Evolutionary conservation across 2,888 invertebrate genomes (phyloP).

Genomic region (Calameuta filiformis): DNA sequence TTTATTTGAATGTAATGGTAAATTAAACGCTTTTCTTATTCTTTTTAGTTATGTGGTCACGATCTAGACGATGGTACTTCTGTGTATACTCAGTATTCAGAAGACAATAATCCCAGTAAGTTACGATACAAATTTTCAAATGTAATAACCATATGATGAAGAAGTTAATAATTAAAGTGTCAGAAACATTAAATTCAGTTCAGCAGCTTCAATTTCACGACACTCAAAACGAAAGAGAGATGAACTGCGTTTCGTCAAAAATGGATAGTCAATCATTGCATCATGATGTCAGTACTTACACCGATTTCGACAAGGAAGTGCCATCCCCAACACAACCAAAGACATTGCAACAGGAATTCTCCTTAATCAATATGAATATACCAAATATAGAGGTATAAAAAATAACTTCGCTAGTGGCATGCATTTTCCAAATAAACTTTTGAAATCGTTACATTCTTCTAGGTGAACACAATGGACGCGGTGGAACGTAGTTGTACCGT

Average conservation of each 20-base stretch:
- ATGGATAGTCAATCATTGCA: slow-evolving; percentile 44
- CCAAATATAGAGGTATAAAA: slow-evolving; percentile 73
- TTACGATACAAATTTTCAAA: slow-evolving; percentile 1
- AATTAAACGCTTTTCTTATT: slow-evolving; percentile 4
- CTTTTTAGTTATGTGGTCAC: slow-evolving; percentile 74
- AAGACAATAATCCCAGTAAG: slow-evolving; percentile 58
- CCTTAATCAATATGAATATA: slow-evolving; percentile 79
- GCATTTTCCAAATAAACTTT: not conserved
- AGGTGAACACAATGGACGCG: slow-evolving; percentile 70
- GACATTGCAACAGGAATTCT: slow-evolving; percentile 80
- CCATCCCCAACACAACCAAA: slow-evolving; percentile 68
- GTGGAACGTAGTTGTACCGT: slow-evolving; percentile 71
- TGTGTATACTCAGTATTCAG: slow-evolving; percentile 59
- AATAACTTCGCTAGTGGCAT: not conserved
- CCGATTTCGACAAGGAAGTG: slow-evolving; percentile 27
- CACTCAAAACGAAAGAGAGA: slow-evolving; percentile 52
- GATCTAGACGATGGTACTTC: slow-evolving; percentile 69
- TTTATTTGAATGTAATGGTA: slow-evolving; percentile 11
- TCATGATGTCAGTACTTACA: slow-evolving; percentile 42
- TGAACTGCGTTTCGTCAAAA: slow-evolving; percentile 49
- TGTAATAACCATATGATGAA: not conserved
- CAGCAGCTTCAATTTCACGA: slow-evolving; percentile 58
- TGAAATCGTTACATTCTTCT: slow-evolving; percentile 39
- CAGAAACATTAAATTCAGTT: slow-evolving; percentile 56
- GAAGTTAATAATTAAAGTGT: not conserved